Evolutionary conservation across 2,113 vertebrate species (phyloP), one percentile per base, ranked within the genome.

Genomic region (Coreoperca whiteheadi): DNA sequence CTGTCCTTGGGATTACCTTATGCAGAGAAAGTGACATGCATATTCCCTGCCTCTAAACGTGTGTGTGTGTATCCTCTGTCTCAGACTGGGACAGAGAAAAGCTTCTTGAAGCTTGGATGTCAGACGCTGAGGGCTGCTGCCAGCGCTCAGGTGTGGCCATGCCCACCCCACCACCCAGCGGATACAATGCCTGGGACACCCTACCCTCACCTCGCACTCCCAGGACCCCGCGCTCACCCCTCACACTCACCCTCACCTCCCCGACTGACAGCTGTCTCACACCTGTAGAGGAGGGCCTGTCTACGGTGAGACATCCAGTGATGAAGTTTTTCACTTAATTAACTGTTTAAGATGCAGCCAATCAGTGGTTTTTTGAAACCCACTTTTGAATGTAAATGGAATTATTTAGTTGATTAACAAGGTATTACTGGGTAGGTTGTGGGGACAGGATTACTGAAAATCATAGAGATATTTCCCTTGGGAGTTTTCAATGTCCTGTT

Each of bases 71-170:
- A n/a, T n/a, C n/a, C n/a, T 34, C 25, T 25, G 20, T 73, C 4
- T 72, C 71, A 94, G 93, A 94, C 79, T 94, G 94, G 94, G 93
- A 94, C 84, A 82, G 91, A 69, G 93, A 94, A 71, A 94, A 94
- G 77, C 92, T 94, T 20, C 88, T 94, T 73, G 93, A 94, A 71
- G 93, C 93, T 61, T 94, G 93, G 93, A 94, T 94, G 93, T 92
- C 92, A 0, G 92, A 94, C 0, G 92, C 93, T 11, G 93, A 94
- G 51, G 82, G 83, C 68, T 94, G 93, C 90, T 94, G 93, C 84
- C 93, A 94, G 86, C 93, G 93, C 70, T 94, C 93, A 0, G 93
- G 93, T 1, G 93, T 94, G 32, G n/a, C 92, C 86, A 92, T 94
- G 93, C 93, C 93, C 18, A 92, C 92, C 14, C 93, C 93, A 0